A percentile compares a stretch with the other conserved stretches of the same genome.
phyloP scores from a whole-genome alignment of 1,140 invertebrate species.

The Polypedilum pembai region DNA sequence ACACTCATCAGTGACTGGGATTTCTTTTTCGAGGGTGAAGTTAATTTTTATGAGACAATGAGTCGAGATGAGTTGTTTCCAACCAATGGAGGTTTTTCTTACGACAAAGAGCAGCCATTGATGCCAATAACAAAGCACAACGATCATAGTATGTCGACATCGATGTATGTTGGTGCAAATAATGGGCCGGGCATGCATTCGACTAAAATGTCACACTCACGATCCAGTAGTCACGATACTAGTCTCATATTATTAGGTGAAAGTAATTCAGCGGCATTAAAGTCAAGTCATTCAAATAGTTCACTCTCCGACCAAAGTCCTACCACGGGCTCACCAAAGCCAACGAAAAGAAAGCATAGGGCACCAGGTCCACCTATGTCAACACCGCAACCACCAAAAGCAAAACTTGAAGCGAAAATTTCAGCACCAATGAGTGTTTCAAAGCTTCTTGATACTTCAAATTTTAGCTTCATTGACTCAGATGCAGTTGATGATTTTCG shows the following conservation, averaged over 20 bases:
- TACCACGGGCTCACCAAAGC: constrained; percentile 61
- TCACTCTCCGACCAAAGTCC: constrained; percentile 57
- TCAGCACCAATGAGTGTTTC: constrained; percentile 18
- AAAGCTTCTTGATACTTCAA: background rate
- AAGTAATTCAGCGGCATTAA: constrained; percentile 41
- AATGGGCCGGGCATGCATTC: constrained; percentile 9
- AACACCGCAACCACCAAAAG: constrained; percentile 45
- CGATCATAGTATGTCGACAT: background rate
- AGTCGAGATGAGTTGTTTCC: constrained; percentile 46
- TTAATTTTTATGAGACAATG: constrained; percentile 46
- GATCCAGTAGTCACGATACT: constrained; percentile 48
- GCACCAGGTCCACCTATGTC: constrained; percentile 52
- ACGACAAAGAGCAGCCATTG: constrained; percentile 18
- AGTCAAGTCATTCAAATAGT: constrained; percentile 58
- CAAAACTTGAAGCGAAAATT: constrained; percentile 33
- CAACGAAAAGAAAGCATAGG: constrained; percentile 56
- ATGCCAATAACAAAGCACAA: background rate
- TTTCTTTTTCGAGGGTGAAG: constrained; percentile 42
- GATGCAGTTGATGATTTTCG: background rate
- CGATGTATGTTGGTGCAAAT: constrained; percentile 9
- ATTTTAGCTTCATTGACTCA: background rate
- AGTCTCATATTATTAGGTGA: constrained; percentile 44
- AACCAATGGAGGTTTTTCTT: constrained; percentile 35
- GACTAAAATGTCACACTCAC: constrained; percentile 40
- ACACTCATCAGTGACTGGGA: constrained; percentile 78